Conservation (phyloP, 2,888 invertebrate genomes). For the Hirtodrosophila trivittata region DNA sequence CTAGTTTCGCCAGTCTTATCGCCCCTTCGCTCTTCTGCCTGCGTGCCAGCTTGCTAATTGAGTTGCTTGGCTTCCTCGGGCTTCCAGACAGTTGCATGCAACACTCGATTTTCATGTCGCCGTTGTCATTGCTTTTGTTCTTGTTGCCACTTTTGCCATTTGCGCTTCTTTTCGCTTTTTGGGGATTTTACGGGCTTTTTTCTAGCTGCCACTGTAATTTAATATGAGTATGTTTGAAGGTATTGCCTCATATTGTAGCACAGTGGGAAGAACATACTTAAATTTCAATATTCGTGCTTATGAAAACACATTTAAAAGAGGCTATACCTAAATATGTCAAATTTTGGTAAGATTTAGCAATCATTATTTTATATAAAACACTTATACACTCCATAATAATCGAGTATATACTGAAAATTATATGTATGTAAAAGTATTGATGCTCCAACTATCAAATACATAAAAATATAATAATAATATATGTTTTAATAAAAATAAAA, state of each 20-base stretch:
- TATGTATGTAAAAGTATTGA: no score
- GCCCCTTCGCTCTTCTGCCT: not conserved
- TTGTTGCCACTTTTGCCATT: constrained; percentile 19
- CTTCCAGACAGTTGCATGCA: constrained; percentile 65
- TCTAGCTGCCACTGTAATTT: constrained; percentile 69
- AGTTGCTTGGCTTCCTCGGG: constrained; percentile 74
- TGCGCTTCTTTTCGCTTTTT: constrained; percentile 20
- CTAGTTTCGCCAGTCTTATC: constrained; percentile 25
- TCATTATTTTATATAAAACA: no score
- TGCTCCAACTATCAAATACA: no score
- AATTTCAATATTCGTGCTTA: no score
- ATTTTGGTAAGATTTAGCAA: no score
- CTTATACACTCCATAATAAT: no score
- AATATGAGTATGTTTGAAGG: constrained; percentile 47
- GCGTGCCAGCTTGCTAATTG: constrained; percentile 63
- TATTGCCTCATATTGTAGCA: constrained; percentile 36
- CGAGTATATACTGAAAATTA: no score
- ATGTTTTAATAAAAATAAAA: not conserved
- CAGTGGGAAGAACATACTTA: constrained; percentile 19
- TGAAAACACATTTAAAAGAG: no score
- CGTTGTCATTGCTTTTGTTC: constrained; percentile 11
- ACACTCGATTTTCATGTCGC: constrained; percentile 46
- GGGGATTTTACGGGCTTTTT: constrained; percentile 60
- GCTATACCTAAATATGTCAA: no score
- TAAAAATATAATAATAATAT: not conserved